Evolutionary conservation across 2,797 vertebrate genomes (phyloP).

Genomic region (Gymnothorax reevesii): DNA sequence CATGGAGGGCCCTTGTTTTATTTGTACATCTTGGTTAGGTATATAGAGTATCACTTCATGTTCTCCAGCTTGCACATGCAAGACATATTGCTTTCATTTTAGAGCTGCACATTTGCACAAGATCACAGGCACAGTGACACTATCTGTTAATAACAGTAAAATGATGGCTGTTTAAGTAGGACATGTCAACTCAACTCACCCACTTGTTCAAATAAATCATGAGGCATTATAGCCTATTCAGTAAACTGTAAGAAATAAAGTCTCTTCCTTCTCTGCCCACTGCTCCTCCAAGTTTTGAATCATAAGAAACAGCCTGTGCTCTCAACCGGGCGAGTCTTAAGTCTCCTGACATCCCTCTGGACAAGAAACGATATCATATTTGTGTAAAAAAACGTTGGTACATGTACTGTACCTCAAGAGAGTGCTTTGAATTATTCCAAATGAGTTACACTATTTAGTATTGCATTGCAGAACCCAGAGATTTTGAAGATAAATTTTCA

Average conservation of each 20-base stretch:
- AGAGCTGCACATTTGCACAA: not conserved
- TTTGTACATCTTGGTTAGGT: not conserved
- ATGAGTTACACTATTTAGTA: too few relatives aligned
- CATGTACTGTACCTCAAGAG: not conserved
- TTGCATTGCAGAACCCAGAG: not conserved
- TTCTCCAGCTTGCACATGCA: not conserved
- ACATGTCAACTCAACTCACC: not conserved
- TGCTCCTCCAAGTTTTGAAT: not conserved
- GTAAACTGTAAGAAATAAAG: not conserved
- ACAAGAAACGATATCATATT: not conserved
- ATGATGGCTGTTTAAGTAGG: not conserved
- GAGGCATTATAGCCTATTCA: not conserved
- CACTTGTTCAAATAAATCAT: not conserved
- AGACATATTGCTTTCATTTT: not conserved
- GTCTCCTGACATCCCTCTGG: not conserved
- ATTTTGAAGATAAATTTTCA: not conserved
- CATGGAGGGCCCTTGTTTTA: not conserved
- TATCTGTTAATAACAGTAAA: not conserved
- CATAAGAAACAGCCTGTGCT: not conserved
- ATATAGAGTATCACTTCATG: not conserved
- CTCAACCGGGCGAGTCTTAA: not conserved
- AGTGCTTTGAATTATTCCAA: not conserved
- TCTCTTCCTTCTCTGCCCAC: not conserved
- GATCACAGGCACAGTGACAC: not conserved
- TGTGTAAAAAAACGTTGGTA: not conserved